Conservation (phyloP, 2,113 vertebrate genomes). For the Apaloderma vittatum region DNA sequence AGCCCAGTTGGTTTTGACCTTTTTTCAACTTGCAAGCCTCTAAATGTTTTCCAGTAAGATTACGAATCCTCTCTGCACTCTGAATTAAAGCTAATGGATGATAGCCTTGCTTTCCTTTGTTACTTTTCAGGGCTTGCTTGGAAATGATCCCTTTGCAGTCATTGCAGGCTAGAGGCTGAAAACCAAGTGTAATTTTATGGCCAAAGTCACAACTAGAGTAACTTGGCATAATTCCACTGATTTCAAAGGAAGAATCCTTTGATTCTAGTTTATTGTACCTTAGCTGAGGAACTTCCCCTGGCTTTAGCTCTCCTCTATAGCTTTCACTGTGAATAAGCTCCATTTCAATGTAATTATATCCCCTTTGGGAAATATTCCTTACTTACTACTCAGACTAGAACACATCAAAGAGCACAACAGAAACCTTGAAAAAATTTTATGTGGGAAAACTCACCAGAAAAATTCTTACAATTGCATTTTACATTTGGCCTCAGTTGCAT, state of each 20-base stretch:
- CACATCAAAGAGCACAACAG: neutral
- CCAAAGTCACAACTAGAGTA: neutral
- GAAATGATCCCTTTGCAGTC: neutral
- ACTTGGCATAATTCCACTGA: neutral
- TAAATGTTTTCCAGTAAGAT: neutral
- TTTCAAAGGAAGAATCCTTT: slow-evolving; percentile 25
- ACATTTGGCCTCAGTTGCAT: neutral
- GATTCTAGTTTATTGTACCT: neutral
- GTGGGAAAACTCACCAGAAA: neutral
- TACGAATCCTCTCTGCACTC: neutral
- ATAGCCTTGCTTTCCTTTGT: neutral
- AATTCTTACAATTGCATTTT: neutral
- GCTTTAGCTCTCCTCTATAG: neutral
- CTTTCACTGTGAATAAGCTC: neutral
- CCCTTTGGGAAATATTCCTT: slow-evolving; percentile 29
- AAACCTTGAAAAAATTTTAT: neutral
- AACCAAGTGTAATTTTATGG: neutral
- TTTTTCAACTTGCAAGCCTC: neutral
- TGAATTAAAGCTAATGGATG: neutral
- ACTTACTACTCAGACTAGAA: neutral
- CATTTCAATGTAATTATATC: neutral
- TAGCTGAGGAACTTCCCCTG: neutral
- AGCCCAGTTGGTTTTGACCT: neutral
- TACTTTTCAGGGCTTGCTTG: neutral
- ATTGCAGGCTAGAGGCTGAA: neutral